A percentile compares a stretch with the other conserved stretches of the same genome.
phyloP scores from a whole-genome alignment of 2,797 vertebrate genomes.

The Cyprinodon diabolis region DNA sequence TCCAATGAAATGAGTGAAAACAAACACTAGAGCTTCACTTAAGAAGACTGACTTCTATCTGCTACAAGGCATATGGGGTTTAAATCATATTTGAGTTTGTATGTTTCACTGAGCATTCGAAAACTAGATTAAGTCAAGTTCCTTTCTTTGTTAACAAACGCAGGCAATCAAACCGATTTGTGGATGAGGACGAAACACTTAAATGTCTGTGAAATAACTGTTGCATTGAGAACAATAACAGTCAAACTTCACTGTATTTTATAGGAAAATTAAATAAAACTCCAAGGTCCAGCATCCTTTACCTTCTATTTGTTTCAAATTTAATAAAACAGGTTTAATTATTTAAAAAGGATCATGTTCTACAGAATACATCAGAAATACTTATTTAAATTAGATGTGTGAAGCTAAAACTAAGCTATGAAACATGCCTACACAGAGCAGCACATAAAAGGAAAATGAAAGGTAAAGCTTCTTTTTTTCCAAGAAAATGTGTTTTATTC shows the following conservation, averaged over 20 bases:
- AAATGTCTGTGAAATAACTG: neutral
- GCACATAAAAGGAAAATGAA: no score
- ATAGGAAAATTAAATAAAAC: neutral
- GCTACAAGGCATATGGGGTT: slow-evolving; percentile 8
- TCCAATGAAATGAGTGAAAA: slow-evolving; percentile 51
- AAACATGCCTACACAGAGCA: neutral
- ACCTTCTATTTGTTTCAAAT: neutral
- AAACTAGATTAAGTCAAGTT: neutral
- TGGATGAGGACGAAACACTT: no score
- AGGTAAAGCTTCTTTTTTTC: no score
- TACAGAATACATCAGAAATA: neutral
- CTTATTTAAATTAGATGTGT: neutral
- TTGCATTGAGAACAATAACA: neutral
- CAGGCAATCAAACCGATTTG: no score
- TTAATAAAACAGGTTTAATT: neutral
- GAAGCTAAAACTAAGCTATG: neutral
- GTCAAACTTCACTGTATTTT: neutral
- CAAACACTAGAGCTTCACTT: slow-evolving; percentile 54
- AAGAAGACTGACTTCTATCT: slow-evolving; percentile 22
- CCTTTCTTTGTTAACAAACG: neutral
- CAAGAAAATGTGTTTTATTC: no score
- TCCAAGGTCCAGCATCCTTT: neutral
- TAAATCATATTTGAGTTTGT: slow-evolving; percentile 19
- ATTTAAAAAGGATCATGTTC: neutral
- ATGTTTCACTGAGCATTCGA: neutral